Base-by-base conservation (phyloP, 2,888 invertebrate genomes). In the Lithophane socia region DNA sequence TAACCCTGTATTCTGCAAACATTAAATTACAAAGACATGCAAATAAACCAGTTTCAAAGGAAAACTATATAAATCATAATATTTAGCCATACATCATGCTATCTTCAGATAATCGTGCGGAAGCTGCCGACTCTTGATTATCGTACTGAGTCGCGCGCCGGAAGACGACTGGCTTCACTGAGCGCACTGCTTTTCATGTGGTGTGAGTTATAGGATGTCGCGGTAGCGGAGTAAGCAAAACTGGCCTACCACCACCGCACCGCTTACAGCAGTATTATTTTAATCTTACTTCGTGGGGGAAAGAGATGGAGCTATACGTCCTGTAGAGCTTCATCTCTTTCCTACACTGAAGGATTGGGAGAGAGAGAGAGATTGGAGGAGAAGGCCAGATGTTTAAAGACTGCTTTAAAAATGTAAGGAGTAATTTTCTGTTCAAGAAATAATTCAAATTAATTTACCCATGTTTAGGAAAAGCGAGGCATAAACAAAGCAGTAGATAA, bases 101-200 rank as follows among this genome's bases (percentile, higher is more conserved):
- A 66, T 71, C 70, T 65, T 79, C 10, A 67, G 76, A 77, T 73
- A 68, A 75, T 75, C 9, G 29, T 13, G 12, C 80, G 86, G 87
- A 87, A 87, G 66, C 72, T 61, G 66, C 42, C n/a, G 54, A 67
- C 77, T 61, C 61, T 69, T 77, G 80, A 82, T 85, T 85, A 79
- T 37, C 54, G 72, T 67, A 63, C 21, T 8, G 24, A 74, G 71
- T 68, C 60, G 42, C 64, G 24, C 63, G 13, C 58, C 80, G 82
- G 87, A 86, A 86, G 68, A 79, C 18, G 21, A 49, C 42, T 37
- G 42, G 79, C 65, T 76, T 58, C 65, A 70, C 66, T 67, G 70
- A 82, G 60, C 71, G 61, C 73, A 44, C 56, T 29, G 60, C n/a
- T 69, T 83, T 77, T 69, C 12, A 24, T 18, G 44, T 63, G 73